Evolutionary conservation across 2,113 vertebrate genomes (phyloP), one percentile per base, ranked within the genome.

Genomic region (Cyphomyrus plagiostoma): DNA sequence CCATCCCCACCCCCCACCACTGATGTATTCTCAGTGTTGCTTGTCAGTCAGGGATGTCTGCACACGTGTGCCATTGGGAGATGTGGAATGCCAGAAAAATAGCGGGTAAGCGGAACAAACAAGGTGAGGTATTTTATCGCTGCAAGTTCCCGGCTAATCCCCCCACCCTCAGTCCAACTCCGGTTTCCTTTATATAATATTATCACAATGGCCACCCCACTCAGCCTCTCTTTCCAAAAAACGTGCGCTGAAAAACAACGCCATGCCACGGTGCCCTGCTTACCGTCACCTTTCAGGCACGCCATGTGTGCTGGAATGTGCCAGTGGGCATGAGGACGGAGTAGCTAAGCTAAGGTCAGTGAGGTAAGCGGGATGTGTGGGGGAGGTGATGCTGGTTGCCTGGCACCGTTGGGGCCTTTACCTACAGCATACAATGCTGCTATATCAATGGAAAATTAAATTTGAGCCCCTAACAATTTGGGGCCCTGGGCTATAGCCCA

Each of bases 181-280:
- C 89, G 45, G 66, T 88, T 91, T 90, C 91, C 89, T 90, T 89
- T 86, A 30, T 39, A 89, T 89, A 92, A 90, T 56, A 87, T 89
- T 90, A 88, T 90, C 48, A 90, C 90, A 90, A 89, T 89, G 82
- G 87, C 86, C 86, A 48, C 88, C 84, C 89, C 50, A 46, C 62
- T 49, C 21, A 58, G 49, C 83, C 56, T 19, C 26, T 80, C 50
- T 86, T 88, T 58, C 88, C 80, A 35, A 48, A 35, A 48, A 86
- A 50, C 46, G 50, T 23, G 83, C 10, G 83, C 83, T 50, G 46
- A 50, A 86, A 86, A 86, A 50, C 83, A 86, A 42, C 49, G 0
- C 26, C 85, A 39, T 39, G 30, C 48, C 50, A 30, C 26, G 49
- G 26, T 11, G 4, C 85, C 23, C n/a, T 17, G 80, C 80, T 39